These are phyloP conservation scores for Lepidurus arcticus DNA, from an alignment of 1,140 invertebrate genomes.

Conservation along the genomic window DNA sequence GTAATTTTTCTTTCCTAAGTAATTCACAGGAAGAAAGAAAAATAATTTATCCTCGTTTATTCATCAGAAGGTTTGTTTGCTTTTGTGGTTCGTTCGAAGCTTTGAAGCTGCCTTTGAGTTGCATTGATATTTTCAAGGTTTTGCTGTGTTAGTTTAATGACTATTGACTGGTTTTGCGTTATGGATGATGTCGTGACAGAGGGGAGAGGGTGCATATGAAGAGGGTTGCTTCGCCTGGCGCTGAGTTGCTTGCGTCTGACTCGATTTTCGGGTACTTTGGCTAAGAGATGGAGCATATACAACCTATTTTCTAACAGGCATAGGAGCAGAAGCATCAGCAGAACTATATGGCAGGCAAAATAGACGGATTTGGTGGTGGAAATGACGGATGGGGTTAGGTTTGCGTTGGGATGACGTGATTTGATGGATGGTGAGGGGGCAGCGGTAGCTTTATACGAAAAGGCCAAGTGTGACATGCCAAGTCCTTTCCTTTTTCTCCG, in stretches of 20 bases:
- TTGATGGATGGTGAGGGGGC: not conserved
- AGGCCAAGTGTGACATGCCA: not conserved
- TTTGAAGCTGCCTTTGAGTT: too few species aligned
- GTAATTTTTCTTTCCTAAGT: too few species aligned
- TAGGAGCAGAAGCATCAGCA: not conserved
- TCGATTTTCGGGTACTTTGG: not conserved
- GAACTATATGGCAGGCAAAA: not conserved
- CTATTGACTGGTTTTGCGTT: not conserved
- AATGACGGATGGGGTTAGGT: conserved; percentile 18
- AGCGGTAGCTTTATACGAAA: not conserved
- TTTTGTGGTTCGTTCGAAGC: too few species aligned
- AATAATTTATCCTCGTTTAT: too few species aligned
- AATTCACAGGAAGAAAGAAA: too few species aligned
- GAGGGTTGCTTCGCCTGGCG: not conserved
- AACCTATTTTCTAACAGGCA: not conserved
- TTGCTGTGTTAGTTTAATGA: not conserved
- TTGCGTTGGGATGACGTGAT: conserved; percentile 1
- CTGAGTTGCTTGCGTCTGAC: not conserved
- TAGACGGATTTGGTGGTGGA: conserved; percentile 5
- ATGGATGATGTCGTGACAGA: not conserved
- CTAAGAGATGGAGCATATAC: not conserved
- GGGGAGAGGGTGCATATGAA: not conserved
- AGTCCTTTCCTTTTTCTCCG: not conserved
- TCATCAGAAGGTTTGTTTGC: too few species aligned
- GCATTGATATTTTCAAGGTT: not conserved